Percentiles rank a stretch among this genome's conserved stretches.
phyloP scores from a whole-genome alignment of 2,888 invertebrate species.

The Gymnosoma rotundatum region DNA sequence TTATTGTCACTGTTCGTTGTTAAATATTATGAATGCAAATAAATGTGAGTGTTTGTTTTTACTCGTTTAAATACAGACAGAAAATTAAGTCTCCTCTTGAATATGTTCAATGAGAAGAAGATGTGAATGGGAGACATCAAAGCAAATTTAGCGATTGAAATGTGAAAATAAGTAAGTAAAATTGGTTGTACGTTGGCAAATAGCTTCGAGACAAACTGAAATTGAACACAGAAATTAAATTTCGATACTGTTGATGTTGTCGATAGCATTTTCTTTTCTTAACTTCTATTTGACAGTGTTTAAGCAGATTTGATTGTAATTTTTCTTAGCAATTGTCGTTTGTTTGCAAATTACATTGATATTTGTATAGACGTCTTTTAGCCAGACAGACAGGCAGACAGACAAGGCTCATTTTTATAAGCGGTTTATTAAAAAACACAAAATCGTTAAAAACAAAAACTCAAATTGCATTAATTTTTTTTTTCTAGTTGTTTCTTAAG shows the following conservation, averaged over 20 bases:
- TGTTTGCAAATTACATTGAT: constrained; percentile 26
- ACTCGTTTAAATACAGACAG: constrained; percentile 5
- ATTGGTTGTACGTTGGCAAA: too few relatives aligned
- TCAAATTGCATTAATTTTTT: too few relatives aligned
- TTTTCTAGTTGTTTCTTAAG: too few relatives aligned
- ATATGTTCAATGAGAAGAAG: not conserved
- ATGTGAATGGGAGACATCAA: not conserved
- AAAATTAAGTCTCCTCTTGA: constrained; percentile 15
- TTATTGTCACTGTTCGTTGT: not conserved
- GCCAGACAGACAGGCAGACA: constrained; percentile 8
- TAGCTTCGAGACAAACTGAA: too few relatives aligned
- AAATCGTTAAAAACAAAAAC: too few relatives aligned
- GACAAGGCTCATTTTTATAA: not conserved
- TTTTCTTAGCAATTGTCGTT: constrained; percentile 25
- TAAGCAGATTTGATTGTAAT: constrained; percentile 1
- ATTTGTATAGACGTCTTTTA: constrained; percentile 28
- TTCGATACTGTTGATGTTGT: constrained; percentile 32
- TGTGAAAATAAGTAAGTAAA: constrained; percentile 28
- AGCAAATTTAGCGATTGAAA: constrained; percentile 30
- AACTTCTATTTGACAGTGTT: constrained; percentile 9
- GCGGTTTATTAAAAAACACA: constrained; percentile 15
- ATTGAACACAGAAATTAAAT: constrained; percentile 29
- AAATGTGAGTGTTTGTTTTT: not conserved
- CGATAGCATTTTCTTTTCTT: not conserved
- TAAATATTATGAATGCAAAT: not conserved